phyloP scores from a whole-genome alignment of 1,140 invertebrate genomes.

The Anthonomus grandis region DNA sequence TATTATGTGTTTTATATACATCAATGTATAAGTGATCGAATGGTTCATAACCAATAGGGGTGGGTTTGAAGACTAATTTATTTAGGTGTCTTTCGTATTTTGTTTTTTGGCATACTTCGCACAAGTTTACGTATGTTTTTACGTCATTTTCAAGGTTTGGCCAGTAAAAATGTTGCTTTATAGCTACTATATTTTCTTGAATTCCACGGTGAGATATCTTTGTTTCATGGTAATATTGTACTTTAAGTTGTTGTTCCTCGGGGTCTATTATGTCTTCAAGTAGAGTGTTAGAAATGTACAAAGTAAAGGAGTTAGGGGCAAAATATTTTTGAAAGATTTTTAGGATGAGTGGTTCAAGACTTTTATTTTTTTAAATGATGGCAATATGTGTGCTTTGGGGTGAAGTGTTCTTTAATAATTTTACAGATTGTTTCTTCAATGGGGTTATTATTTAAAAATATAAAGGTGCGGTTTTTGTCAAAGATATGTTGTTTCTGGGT shows the following conservation, averaged over 20 bases:
- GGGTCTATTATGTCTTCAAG: too few species aligned
- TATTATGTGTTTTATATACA: not conserved
- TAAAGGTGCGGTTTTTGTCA: slow-evolving; percentile 2
- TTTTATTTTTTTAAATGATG: slow-evolving; percentile 13
- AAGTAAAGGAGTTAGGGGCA: too few species aligned
- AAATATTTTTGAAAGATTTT: slow-evolving; percentile 6
- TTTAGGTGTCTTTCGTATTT: slow-evolving; percentile 4
- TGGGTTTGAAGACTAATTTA: slow-evolving; percentile 11
- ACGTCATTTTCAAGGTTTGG: too few species aligned
- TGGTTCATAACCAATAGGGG: slow-evolving; percentile 2
- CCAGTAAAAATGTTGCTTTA: too few species aligned
- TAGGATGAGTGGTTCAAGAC: slow-evolving; percentile 1
- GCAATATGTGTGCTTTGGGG: slow-evolving; percentile 5
- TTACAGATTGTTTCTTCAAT: not conserved
- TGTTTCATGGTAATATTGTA: too few species aligned
- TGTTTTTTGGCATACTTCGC: too few species aligned
- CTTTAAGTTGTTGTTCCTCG: too few species aligned
- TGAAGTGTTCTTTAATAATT: slow-evolving; percentile 1
- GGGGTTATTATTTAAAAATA: slow-evolving; percentile 1
- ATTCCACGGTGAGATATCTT: too few species aligned
- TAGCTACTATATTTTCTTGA: too few species aligned
- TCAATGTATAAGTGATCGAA: slow-evolving; percentile 3
- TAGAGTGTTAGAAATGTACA: too few species aligned
- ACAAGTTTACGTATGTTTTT: too few species aligned
- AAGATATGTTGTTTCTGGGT: not conserved